These are phyloP conservation scores for Platyscapa corneri DNA, from an alignment of 1,140 invertebrate genomes.

Conservation along the genomic window DNA sequence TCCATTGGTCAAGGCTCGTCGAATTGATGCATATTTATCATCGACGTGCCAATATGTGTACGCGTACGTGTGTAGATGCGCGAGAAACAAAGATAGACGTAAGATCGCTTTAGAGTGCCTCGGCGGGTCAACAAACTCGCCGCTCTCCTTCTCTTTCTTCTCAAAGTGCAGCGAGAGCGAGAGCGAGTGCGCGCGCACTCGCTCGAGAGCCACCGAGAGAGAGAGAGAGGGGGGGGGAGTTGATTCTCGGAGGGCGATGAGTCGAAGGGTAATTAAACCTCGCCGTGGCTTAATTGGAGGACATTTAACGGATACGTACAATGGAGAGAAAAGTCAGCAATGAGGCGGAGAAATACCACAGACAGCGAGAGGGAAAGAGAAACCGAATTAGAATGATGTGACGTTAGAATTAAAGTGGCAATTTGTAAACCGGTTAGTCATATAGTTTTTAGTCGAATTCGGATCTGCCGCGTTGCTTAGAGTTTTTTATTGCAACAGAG, in stretches of 20 bases:
- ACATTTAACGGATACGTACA: constrained; percentile 39
- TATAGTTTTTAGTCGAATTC: constrained; percentile 3
- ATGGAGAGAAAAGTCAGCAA: not conserved
- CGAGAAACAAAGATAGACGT: not conserved
- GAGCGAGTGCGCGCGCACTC: too few species aligned
- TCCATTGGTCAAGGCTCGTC: not conserved
- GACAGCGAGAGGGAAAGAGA: constrained; percentile 40
- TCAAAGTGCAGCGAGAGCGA: constrained; percentile 5
- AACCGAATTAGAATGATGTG: constrained; percentile 42
- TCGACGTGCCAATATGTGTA: not conserved
- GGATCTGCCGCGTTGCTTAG: not conserved
- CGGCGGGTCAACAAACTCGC: constrained; percentile 36
- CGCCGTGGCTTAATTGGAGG: constrained; percentile 44
- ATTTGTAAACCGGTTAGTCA: constrained; percentile 20
- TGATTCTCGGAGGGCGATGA: constrained; percentile 7
- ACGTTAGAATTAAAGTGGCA: constrained; percentile 25
- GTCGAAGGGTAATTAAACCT: constrained; percentile 49
- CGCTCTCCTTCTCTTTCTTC: not conserved
- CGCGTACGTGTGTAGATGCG: not conserved
- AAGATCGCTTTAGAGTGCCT: not conserved
- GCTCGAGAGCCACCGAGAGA: too few species aligned
- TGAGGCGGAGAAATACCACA: constrained; percentile 1
- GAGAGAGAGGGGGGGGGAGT: constrained; percentile 7
- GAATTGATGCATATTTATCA: constrained; percentile 50
- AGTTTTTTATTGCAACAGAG: not conserved